Conservation (phyloP, 2,888 invertebrate genomes). For the Tiliacea citrago region DNA sequence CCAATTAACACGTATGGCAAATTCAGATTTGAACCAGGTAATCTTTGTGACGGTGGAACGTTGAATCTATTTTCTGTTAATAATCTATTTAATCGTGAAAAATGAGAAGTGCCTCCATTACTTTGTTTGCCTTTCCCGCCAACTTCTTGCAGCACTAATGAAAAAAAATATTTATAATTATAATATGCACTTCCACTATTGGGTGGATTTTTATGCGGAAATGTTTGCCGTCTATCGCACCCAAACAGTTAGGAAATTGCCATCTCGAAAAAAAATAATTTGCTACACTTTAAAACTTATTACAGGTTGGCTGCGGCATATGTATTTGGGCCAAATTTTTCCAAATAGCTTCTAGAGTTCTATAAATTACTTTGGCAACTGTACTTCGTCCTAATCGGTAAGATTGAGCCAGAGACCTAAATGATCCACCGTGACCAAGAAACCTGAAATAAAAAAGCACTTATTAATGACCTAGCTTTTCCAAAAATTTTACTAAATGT, state of each 20-base stretch:
- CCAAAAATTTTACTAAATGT: too few species aligned
- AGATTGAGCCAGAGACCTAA: not conserved
- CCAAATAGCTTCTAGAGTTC: too few species aligned
- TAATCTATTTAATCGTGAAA: conserved; percentile 7
- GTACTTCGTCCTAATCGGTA: too few species aligned
- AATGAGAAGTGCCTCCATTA: conserved; percentile 24
- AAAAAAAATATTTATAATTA: too few species aligned
- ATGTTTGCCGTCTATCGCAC: too few species aligned
- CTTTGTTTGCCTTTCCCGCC: conserved; percentile 26
- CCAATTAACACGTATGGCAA: conserved; percentile 1
- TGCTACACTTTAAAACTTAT: not conserved
- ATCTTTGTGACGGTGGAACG: conserved; percentile 2
- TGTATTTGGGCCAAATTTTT: not conserved
- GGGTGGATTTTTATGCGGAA: too few species aligned
- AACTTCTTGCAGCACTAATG: not conserved
- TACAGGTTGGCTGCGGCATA: conserved; percentile 11
- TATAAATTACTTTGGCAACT: too few species aligned
- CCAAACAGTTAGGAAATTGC: too few species aligned
- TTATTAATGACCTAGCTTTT: too few species aligned
- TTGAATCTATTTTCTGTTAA: conserved; percentile 3
- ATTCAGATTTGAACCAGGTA: conserved; percentile 3
- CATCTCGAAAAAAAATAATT: too few species aligned
- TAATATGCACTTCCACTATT: too few species aligned
- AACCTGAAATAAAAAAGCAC: conserved; percentile 9
- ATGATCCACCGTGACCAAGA: conserved; percentile 9